Conservation (phyloP, 2,113 vertebrate genomes). For the Heliornis fulica region DNA sequence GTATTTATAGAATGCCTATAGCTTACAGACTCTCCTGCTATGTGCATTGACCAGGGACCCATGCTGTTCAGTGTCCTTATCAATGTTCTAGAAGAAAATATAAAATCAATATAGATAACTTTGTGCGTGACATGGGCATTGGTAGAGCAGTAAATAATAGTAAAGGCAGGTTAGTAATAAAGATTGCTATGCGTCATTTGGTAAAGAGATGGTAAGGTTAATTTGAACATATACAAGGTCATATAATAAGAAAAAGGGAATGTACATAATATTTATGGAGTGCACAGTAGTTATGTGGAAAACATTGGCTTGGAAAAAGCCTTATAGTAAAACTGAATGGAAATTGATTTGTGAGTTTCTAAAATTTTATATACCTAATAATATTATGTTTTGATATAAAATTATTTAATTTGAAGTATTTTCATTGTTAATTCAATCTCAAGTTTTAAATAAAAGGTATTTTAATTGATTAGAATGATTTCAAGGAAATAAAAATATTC, state of each 20-base stretch:
- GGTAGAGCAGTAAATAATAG: not conserved
- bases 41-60: rapidly evolving
- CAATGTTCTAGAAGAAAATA: not conserved
- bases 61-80: not conserved
- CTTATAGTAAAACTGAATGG: not conserved
- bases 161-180: not conserved
- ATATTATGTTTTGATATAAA: not conserved
- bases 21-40: not conserved
- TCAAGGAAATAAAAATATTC: not conserved
- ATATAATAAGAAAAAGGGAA: not conserved
- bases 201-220: not conserved
- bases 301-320: not conserved
- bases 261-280: not conserved
- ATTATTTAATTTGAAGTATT: not conserved
- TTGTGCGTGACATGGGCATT: not conserved
- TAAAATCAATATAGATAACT: constrained; percentile 12
- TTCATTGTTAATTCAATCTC: not conserved
- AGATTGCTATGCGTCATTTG: not conserved
- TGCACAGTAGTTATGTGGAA: not conserved
- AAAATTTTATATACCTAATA: not conserved
- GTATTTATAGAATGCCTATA: not conserved
- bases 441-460: not conserved
- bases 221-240: not conserved
- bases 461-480: not conserved
- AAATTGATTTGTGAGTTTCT: not conserved